A percentile compares a stretch with the other conserved stretches of the same genome.
These are phyloP conservation scores for Spilarctia lutea DNA, from an alignment of 2,888 invertebrate species.

Conservation along the genomic window DNA sequence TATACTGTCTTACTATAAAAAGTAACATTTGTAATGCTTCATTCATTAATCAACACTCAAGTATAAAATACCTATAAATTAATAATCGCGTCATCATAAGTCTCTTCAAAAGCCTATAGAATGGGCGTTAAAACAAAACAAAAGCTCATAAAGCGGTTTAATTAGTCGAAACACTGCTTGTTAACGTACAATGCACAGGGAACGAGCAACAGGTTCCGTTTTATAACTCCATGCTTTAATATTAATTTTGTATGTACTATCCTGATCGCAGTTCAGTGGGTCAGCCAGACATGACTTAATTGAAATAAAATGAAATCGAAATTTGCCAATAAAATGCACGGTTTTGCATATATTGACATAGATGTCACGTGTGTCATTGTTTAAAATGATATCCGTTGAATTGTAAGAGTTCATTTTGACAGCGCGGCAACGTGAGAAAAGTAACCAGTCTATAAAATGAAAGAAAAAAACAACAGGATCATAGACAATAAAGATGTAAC, in stretches of 20 bases:
- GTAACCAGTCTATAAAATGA: slow-evolving; percentile 18
- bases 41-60: slow-evolving; percentile 30
- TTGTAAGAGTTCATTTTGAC: slow-evolving; percentile 4
- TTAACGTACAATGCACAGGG: slow-evolving; percentile 48
- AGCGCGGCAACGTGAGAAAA: slow-evolving; percentile 12
- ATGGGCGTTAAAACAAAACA: slow-evolving; percentile 54
- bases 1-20: neutral
- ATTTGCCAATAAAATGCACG: slow-evolving; percentile 7
- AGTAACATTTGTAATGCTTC: slow-evolving; percentile 15
- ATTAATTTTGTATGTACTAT: slow-evolving; percentile 43
- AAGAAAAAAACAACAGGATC: slow-evolving; percentile 38
- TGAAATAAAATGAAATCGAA: slow-evolving; percentile 10
- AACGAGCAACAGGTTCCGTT: slow-evolving; percentile 55
- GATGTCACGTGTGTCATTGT: neutral
- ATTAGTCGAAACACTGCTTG: slow-evolving; percentile 60
- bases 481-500: slow-evolving; percentile 45
- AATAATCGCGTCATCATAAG: slow-evolving; percentile 43
- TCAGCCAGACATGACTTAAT: slow-evolving; percentile 37
- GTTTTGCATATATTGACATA: neutral
- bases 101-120: slow-evolving; percentile 40
- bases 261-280: slow-evolving; percentile 36
- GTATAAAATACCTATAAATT: slow-evolving; percentile 30
- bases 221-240: slow-evolving; percentile 43
- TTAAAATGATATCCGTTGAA: slow-evolving; percentile 3
- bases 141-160: slow-evolving; percentile 65